phyloP scores from a whole-genome alignment of 2,888 invertebrate genomes.

The Isotomurus palustris region DNA sequence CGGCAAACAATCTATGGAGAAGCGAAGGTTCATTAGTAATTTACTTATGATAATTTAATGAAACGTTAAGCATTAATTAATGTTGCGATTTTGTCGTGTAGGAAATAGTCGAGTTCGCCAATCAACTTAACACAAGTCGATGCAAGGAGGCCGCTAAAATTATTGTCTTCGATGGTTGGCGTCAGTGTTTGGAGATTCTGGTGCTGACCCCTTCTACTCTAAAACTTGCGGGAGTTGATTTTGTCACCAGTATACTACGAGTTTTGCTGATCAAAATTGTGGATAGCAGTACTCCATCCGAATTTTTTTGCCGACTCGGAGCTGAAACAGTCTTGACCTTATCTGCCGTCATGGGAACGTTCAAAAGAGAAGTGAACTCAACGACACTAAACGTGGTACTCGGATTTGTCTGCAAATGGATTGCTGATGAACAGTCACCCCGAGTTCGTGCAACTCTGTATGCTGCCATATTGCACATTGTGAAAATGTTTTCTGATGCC shows the following conservation, averaged over 20 bases:
- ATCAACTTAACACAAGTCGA: constrained; percentile 28
- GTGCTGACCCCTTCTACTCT: constrained; percentile 24
- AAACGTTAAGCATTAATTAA: neutral
- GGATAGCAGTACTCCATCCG: constrained; percentile 14
- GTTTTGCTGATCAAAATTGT: constrained; percentile 33
- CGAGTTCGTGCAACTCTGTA: constrained; percentile 74
- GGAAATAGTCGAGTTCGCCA: constrained; percentile 36
- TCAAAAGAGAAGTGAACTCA: constrained; percentile 21
- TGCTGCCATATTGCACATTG: constrained; percentile 72
- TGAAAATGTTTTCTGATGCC: constrained; percentile 58
- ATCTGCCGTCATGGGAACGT: constrained; percentile 31
- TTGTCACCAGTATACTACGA: constrained; percentile 30
- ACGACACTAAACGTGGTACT: constrained; percentile 36
- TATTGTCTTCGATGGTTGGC: constrained; percentile 44
- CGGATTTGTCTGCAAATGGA: constrained; percentile 37
- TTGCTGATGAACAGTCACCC: constrained; percentile 25
- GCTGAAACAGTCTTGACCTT: constrained; percentile 39
- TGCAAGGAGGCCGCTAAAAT: constrained; percentile 39
- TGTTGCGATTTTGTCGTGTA: constrained; percentile 3
- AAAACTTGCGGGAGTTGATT: constrained; percentile 27
- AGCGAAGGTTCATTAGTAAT: constrained; percentile 25
- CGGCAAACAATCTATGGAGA: constrained; percentile 40
- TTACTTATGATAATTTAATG: neutral
- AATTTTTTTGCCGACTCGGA: constrained; percentile 36
- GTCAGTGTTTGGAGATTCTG: constrained; percentile 43